Evolutionary conservation across 1,140 invertebrate genomes (phyloP).

Genomic region (Zeugodacus cucurbitae): DNA sequence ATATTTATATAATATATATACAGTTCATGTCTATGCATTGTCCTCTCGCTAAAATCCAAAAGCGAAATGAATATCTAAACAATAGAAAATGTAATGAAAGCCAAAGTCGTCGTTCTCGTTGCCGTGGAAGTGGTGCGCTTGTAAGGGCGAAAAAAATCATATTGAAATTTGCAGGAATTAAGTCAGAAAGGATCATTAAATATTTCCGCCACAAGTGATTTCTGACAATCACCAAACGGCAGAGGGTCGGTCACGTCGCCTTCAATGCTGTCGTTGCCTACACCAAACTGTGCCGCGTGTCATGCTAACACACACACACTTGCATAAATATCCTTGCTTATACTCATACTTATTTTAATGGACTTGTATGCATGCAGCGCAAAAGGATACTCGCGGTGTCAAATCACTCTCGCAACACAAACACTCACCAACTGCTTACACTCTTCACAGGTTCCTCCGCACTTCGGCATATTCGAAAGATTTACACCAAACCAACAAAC

Average conservation of each 20-base stretch:
- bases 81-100: slow-evolving; percentile 7
- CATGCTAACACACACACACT: background rate
- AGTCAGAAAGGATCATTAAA: slow-evolving; percentile 43
- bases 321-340: background rate
- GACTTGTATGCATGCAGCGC: background rate
- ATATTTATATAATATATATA: background rate
- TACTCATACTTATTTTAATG: background rate
- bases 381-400: background rate
- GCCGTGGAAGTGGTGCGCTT: background rate
- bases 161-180: slow-evolving; percentile 40
- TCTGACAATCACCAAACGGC: slow-evolving; percentile 34
- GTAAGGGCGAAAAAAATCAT: background rate
- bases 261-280: background rate
- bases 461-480: background rate
- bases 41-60: slow-evolving; percentile 3
- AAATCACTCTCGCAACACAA: background rate
- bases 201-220: slow-evolving; percentile 42
- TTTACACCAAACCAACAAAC: background rate
- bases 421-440: background rate
- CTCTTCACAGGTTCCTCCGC: background rate
- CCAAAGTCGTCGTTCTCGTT: slow-evolving; percentile 10
- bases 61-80: background rate
- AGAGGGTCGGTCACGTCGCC: background rate
- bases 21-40: background rate
- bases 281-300: background rate